Evolutionary conservation across 92 coral and sea anemone species (phyloP).

Genomic region (Umimayanthus kanabou): DNA sequence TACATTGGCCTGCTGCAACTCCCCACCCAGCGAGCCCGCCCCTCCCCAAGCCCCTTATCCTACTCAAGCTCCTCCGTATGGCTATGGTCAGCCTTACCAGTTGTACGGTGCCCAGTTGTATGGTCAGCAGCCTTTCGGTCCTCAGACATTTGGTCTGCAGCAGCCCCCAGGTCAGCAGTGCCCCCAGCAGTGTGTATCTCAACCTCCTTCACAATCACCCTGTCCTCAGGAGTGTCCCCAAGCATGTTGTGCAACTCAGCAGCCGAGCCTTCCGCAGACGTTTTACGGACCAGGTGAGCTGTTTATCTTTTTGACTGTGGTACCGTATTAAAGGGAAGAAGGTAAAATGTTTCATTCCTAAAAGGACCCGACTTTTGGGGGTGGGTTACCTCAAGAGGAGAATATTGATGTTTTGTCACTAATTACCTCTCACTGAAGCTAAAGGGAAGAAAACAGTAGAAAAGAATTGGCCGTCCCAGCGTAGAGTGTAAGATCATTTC

Average conservation of each 20-base stretch:
- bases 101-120: constrained; percentile 15
- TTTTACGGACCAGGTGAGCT: constrained; percentile 36
- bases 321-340: too few relatives aligned
- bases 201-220: constrained; percentile 52
- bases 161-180: constrained; percentile 58
- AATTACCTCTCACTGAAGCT: too few relatives aligned
- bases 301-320: background rate
- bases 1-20: constrained; percentile 73
- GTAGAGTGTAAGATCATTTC: too few relatives aligned
- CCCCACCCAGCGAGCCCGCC: constrained; percentile 57
- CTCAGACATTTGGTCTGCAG: constrained; percentile 15
- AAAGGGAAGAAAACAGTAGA: too few relatives aligned
- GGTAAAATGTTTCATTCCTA: too few relatives aligned
- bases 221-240: constrained; percentile 83
- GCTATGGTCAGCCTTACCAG: constrained; percentile 29
- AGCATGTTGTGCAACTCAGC: constrained; percentile 47
- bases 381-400: too few relatives aligned
- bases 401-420: too few relatives aligned
- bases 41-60: constrained; percentile 41
- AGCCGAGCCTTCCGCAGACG: constrained; percentile 26
- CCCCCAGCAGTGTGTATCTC: constrained; percentile 69
- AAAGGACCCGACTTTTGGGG: too few relatives aligned
- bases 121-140: constrained; percentile 40
- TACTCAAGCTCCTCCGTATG: constrained; percentile 39
- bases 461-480: too few relatives aligned